Evolutionary conservation across 2,113 vertebrate species (phyloP).

Genomic region (Bubo scandiacus): DNA sequence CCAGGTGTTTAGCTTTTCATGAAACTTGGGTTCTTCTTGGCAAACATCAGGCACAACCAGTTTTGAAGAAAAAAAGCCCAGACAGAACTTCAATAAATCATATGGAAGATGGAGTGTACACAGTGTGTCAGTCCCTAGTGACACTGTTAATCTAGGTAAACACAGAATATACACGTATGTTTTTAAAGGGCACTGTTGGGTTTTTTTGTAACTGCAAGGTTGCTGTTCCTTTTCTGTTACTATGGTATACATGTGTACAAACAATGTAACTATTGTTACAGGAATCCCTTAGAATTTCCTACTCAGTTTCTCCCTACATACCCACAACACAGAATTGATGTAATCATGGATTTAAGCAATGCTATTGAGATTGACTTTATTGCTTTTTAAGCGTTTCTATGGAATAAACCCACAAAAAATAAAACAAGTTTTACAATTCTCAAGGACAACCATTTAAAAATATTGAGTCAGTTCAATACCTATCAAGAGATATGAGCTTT

Average conservation of each 20-base stretch:
- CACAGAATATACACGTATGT: background rate
- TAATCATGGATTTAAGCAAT: background rate
- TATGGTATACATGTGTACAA: background rate
- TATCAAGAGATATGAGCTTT: background rate
- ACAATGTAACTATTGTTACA: background rate
- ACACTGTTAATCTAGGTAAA: background rate
- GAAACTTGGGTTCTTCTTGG: background rate
- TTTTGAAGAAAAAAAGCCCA: background rate
- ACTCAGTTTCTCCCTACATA: background rate
- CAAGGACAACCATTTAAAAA: background rate
- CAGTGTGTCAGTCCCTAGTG: background rate
- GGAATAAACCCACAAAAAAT: background rate
- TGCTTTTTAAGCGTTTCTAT: background rate
- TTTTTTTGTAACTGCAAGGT: background rate
- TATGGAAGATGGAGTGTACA: background rate
- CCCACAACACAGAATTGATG: background rate
- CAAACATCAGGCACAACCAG: background rate
- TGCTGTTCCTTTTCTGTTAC: background rate
- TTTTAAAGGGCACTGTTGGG: background rate
- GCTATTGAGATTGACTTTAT: background rate
- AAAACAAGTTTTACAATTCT: background rate
- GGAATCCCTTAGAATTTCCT: background rate
- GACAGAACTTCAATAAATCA: background rate
- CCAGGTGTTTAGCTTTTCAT: background rate
- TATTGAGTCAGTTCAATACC: background rate